Evolutionary conservation across 1,140 invertebrate species (phyloP).

Genomic region (Lordiphosa collinella): DNA sequence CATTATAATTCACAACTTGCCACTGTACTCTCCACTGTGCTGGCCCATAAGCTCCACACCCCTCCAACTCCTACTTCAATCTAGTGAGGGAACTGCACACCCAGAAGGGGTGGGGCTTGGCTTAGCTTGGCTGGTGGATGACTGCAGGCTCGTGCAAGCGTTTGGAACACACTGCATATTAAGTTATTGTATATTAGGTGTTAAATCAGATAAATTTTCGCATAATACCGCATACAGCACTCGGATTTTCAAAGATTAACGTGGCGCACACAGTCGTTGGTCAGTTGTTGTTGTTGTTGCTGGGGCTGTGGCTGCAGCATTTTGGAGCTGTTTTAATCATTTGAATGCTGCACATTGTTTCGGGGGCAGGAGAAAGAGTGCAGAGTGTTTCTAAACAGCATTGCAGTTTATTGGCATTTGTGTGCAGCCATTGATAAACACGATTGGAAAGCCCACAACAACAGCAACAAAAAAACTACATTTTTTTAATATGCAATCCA

Average conservation of each 20-base stretch:
- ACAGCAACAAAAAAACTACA: conserved; percentile 31
- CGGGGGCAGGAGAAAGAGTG: conserved; percentile 1
- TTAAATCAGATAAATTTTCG: conserved; percentile 81
- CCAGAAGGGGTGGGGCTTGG: conserved; percentile 3
- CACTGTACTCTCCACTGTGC: conserved; percentile 1
- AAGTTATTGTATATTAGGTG: conserved; percentile 80
- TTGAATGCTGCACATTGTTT: conserved; percentile 75
- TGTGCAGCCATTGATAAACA: conserved; percentile 63
- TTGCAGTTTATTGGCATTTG: conserved; percentile 58
- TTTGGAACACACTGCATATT: conserved; percentile 77
- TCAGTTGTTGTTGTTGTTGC: conserved; percentile 41
- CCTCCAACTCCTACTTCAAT: no score
- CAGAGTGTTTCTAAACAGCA: conserved; percentile 50
- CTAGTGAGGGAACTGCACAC: conserved; percentile 11
- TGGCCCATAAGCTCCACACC: neutral
- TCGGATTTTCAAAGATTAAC: conserved; percentile 80
- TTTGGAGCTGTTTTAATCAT: conserved; percentile 73
- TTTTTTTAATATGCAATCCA: conserved; percentile 27
- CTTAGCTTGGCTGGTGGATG: conserved; percentile 48
- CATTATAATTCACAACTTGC: no score
- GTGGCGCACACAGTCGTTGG: conserved; percentile 62
- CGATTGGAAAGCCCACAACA: conserved; percentile 38
- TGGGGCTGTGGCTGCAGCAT: conserved; percentile 54
- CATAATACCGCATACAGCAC: conserved; percentile 80
- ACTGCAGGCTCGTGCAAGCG: conserved; percentile 70